Evolutionary conservation across 2,888 invertebrate genomes (phyloP).

Genomic region (Acanthacorydalis orientalis): DNA sequence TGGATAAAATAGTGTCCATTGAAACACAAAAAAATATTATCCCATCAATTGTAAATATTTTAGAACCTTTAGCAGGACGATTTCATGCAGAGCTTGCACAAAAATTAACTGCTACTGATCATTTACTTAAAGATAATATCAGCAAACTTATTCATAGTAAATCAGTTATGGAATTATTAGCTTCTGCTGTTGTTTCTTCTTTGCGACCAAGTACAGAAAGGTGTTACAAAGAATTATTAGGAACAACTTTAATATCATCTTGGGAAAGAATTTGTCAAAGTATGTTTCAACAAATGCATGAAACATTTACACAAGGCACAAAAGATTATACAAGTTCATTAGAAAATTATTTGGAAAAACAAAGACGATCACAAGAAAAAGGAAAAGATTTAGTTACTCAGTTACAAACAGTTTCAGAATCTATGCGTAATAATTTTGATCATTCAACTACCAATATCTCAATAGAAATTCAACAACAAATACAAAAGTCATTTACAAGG

Average conservation of each 20-base stretch:
- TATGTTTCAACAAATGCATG: slow-evolving; percentile 81
- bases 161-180: slow-evolving; percentile 59
- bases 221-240: slow-evolving; percentile 62
- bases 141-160: slow-evolving; percentile 63
- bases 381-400: slow-evolving; percentile 25
- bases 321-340: slow-evolving; percentile 49
- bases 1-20: slow-evolving; percentile 34
- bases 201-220: slow-evolving; percentile 59
- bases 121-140: slow-evolving; percentile 61
- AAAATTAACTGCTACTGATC: slow-evolving; percentile 56
- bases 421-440: slow-evolving; percentile 21
- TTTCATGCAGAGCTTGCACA: slow-evolving; percentile 55
- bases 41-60: slow-evolving; percentile 42
- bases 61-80: slow-evolving; percentile 58
- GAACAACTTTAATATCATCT: slow-evolving; percentile 60
- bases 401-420: slow-evolving; percentile 24
- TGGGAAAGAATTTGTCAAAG: slow-evolving; percentile 75
- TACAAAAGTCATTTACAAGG: slow-evolving; percentile 21
- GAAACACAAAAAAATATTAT: slow-evolving; percentile 36
- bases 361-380: slow-evolving; percentile 24
- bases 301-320: slow-evolving; percentile 73
- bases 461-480: slow-evolving; percentile 23
- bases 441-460: slow-evolving; percentile 19
- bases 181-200: slow-evolving; percentile 45
- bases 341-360: slow-evolving; percentile 26